Percentiles rank a stretch among this genome's conserved stretches.
phyloP scores from a whole-genome alignment of 2,113 vertebrate genomes.

The Oreotragus oreotragus region DNA sequence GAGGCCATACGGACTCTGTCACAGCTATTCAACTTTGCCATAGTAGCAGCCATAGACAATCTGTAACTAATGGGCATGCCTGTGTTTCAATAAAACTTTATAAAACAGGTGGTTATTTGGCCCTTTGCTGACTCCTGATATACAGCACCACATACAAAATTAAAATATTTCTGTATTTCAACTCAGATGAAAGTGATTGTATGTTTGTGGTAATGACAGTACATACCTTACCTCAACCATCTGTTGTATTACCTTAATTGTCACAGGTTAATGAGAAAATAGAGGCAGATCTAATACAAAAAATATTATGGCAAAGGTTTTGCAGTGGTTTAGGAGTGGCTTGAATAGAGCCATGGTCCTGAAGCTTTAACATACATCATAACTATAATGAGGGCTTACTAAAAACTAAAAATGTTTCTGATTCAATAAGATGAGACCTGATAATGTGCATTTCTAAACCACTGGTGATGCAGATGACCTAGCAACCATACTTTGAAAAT shows the following conservation, averaged over 20 bases:
- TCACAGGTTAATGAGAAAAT: slow-evolving; percentile 21
- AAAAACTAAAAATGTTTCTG: not conserved
- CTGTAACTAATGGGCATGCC: not conserved
- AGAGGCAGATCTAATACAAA: not conserved
- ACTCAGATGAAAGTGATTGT: not conserved
- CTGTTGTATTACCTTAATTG: not conserved
- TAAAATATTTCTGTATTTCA: not conserved
- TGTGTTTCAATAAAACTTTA: not conserved
- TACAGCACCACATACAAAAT: not conserved
- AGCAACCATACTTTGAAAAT: not conserved
- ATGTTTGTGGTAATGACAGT: not conserved
- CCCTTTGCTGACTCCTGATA: not conserved
- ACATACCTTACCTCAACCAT: not conserved
- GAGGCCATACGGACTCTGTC: not conserved
- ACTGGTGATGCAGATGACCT: not conserved
- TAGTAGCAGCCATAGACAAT: not conserved
- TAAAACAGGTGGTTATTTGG: not conserved
- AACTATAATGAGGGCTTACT: not conserved
- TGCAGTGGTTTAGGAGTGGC: not conserved
- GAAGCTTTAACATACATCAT: not conserved
- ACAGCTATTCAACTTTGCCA: not conserved
- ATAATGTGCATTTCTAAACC: not conserved
- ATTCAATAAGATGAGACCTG: not conserved
- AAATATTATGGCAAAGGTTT: not conserved
- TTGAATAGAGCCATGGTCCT: not conserved